These are phyloP conservation scores for Drosophila yooni DNA, from an alignment of 2,888 invertebrate genomes.

Conservation along the genomic window DNA sequence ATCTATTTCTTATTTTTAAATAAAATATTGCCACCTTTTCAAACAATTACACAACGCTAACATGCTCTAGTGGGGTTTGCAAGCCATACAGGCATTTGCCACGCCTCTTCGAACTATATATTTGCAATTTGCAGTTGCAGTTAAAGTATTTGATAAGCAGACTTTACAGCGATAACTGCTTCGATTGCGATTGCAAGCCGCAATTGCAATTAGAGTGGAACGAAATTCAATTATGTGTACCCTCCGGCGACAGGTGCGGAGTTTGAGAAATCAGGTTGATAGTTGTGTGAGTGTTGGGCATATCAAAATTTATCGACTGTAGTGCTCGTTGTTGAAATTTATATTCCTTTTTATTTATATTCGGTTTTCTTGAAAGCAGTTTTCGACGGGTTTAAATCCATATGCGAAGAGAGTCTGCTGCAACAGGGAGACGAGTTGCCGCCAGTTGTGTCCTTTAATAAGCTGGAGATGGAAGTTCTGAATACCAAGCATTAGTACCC, in stretches of 20 bases:
- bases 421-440: slow-evolving; percentile 47
- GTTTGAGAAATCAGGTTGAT: neutral
- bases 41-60: neutral
- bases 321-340: neutral
- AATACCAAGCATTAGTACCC: neutral
- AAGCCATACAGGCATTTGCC: neutral
- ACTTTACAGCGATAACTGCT: slow-evolving; percentile 34
- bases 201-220: slow-evolving; percentile 43
- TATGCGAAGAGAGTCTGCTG: slow-evolving; percentile 14
- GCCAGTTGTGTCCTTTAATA: slow-evolving; percentile 37
- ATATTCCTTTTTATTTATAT: neutral
- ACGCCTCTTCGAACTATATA: slow-evolving; percentile 12
- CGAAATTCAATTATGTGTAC: slow-evolving; percentile 17
- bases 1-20: neutral
- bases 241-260: slow-evolving; percentile 40
- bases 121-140: slow-evolving; percentile 4
- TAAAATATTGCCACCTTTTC: neutral
- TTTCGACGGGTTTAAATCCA: slow-evolving; percentile 24
- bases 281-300: neutral
- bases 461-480: slow-evolving; percentile 1
- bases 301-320: neutral
- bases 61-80: neutral
- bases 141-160: slow-evolving; percentile 22
- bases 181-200: slow-evolving; percentile 28
- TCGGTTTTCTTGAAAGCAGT: neutral